Conservation (phyloP, 2,888 invertebrate genomes). For the Acheta domesticus region DNA sequence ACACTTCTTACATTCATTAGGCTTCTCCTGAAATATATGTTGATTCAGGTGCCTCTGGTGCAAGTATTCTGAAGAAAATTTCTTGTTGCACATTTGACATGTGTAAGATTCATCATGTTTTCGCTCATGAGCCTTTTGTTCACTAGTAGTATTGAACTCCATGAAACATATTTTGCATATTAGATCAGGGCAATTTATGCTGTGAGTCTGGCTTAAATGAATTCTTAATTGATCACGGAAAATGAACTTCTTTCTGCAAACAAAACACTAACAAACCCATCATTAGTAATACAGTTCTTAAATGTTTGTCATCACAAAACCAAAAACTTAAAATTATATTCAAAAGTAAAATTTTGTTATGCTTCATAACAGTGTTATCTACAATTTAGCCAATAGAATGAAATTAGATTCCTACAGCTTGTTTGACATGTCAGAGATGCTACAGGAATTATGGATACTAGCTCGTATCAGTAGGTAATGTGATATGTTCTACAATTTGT, state of each 20-base stretch:
- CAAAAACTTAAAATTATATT: too few species aligned
- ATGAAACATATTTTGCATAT: slow-evolving; percentile 37
- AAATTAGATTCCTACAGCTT: too few species aligned
- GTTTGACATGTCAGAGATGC: too few species aligned
- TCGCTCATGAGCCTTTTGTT: slow-evolving; percentile 35
- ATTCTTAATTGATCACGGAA: slow-evolving; percentile 26
- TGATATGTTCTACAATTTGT: too few species aligned
- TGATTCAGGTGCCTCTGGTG: slow-evolving; percentile 31
- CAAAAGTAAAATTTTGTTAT: too few species aligned
- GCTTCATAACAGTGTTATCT: too few species aligned
- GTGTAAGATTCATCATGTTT: slow-evolving; percentile 35
- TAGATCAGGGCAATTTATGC: slow-evolving; percentile 35
- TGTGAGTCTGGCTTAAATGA: slow-evolving; percentile 34
- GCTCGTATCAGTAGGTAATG: too few species aligned
- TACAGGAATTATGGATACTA: too few species aligned
- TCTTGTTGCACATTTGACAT: slow-evolving; percentile 31
- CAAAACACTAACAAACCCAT: slow-evolving; percentile 35
- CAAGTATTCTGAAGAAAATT: slow-evolving; percentile 32
- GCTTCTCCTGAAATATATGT: slow-evolving; percentile 31
- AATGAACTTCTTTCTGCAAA: slow-evolving; percentile 34
- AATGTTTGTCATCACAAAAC: background rate
- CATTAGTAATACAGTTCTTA: background rate
- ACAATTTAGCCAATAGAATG: too few species aligned
- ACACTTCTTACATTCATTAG: slow-evolving; percentile 32
- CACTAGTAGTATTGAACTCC: slow-evolving; percentile 34